These are phyloP conservation scores for Fistularia commersonii DNA, from an alignment of 2,797 vertebrate genomes.

Conservation along the genomic window DNA sequence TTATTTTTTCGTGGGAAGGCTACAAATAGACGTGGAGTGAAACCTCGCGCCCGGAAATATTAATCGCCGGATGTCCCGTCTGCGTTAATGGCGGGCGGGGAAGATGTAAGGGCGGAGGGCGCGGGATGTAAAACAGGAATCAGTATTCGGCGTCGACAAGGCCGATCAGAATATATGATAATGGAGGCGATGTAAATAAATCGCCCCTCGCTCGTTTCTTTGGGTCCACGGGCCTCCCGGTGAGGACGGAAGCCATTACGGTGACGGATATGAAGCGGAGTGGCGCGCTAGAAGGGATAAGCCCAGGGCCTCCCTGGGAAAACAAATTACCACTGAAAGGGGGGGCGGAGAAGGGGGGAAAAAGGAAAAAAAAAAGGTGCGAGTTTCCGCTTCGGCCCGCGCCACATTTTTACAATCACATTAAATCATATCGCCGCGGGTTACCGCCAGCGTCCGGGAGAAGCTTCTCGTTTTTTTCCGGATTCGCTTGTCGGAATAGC, in stretches of 20 bases:
- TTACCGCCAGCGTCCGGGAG: constrained; percentile 24
- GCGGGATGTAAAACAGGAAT: constrained; percentile 8
- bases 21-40: no score
- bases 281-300: neutral
- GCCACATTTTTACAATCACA: constrained; percentile 51
- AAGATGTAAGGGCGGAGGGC: no score
- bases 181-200: constrained; percentile 21
- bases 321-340: constrained; percentile 51
- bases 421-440: constrained; percentile 48
- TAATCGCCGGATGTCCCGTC: no score
- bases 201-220: neutral
- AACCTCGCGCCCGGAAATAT: no score
- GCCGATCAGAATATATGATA: constrained; percentile 25
- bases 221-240: neutral
- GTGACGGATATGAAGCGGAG: constrained; percentile 2
- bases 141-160: constrained; percentile 22
- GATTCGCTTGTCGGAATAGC: constrained; percentile 35
- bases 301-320: constrained; percentile 46
- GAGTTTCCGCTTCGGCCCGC: constrained; percentile 23
- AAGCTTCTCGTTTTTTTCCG: constrained; percentile 21
- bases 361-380: constrained; percentile 19
- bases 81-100: no score
- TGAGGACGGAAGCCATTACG: neutral
- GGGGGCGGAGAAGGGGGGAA: neutral
- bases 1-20: no score